phyloP scores from a whole-genome alignment of 2,797 vertebrate genomes.

The Pitangus sulphuratus region DNA sequence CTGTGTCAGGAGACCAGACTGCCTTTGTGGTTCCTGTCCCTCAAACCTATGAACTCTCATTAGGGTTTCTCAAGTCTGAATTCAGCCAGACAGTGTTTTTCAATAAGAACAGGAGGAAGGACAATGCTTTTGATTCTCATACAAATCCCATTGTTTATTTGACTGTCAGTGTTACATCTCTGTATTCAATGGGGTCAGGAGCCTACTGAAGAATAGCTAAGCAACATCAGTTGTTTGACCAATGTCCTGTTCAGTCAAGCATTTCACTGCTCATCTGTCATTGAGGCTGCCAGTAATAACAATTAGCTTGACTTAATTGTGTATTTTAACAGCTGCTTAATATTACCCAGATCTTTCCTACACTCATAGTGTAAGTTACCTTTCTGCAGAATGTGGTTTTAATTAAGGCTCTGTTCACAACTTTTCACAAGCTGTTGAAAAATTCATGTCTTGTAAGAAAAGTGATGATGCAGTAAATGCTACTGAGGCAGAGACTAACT shows the following conservation, averaged over 20 bases:
- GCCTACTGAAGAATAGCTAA: neutral
- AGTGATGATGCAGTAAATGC: conserved; percentile 56
- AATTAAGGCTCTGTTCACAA: conserved; percentile 58
- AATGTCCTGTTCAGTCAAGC: conserved; percentile 15
- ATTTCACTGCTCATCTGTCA: conserved; percentile 33
- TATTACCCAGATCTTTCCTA: conserved; percentile 53
- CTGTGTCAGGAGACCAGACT: neutral
- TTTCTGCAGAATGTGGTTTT: conserved; percentile 58
- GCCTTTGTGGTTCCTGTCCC: neutral
- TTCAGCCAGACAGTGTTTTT: neutral
- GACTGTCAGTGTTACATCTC: neutral
- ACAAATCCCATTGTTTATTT: neutral
- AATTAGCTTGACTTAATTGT: conserved; percentile 62
- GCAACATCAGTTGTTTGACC: conserved; percentile 7
- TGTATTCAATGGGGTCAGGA: neutral
- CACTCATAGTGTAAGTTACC: conserved; percentile 25
- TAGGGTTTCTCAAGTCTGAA: neutral
- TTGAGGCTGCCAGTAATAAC: conserved; percentile 59
- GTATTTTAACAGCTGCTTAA: conserved; percentile 64
- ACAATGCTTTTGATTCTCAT: neutral
- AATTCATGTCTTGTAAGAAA: conserved; percentile 53
- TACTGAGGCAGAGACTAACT: neutral
- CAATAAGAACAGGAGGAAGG: neutral
- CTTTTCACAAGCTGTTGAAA: conserved; percentile 62
- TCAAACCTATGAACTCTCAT: neutral